Evolutionary conservation across 2,113 vertebrate species (phyloP).

Genomic region (Galeopterus variegatus): DNA sequence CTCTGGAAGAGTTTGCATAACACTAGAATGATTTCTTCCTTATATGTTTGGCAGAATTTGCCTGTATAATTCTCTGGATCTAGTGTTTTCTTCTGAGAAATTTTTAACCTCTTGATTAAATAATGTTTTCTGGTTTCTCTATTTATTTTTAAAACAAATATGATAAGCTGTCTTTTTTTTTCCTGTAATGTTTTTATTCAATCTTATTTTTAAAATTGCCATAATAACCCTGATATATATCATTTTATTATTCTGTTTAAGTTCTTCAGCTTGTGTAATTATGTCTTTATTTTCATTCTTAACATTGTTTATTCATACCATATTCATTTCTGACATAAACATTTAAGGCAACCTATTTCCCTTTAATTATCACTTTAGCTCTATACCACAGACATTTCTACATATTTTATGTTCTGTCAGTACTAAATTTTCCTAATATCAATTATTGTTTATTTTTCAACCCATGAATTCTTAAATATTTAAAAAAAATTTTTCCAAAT

Average conservation of each 20-base stretch:
- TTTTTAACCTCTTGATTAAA: background rate
- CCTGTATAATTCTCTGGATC: background rate
- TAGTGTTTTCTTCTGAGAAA: background rate
- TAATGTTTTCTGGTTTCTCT: background rate
- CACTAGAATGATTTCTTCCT: background rate
- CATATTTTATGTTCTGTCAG: background rate
- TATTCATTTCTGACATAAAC: background rate
- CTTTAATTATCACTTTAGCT: background rate
- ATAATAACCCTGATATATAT: background rate
- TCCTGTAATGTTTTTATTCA: background rate
- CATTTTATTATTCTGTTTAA: background rate
- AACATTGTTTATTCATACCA: background rate
- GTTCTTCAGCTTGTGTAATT: background rate
- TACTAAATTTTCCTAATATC: background rate
- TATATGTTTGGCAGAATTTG: background rate
- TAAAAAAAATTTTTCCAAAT: background rate
- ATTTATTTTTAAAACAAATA: background rate
- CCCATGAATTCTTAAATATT: background rate
- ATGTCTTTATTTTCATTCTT: slow-evolving; percentile 30
- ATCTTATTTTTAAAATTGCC: background rate
- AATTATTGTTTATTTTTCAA: background rate
- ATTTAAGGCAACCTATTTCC: background rate
- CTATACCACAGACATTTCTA: background rate
- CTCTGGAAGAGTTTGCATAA: background rate
- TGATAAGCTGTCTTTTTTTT: background rate